Conservation (phyloP, 2,113 vertebrate genomes). For the Crotophaga sulcirostris region DNA sequence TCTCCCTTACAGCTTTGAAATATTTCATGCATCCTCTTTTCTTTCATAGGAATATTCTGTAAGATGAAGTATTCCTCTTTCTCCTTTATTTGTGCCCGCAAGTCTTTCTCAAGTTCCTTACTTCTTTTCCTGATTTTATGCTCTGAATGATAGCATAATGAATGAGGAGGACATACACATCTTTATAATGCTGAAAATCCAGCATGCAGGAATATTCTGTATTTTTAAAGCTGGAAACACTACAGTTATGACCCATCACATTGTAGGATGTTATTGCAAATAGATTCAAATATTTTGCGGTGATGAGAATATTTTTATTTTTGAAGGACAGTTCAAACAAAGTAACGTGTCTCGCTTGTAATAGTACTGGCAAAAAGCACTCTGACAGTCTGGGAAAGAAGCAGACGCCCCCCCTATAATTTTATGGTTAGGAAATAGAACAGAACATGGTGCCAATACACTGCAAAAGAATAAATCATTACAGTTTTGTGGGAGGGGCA, state of each 20-base stretch:
- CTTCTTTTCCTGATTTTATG: background rate
- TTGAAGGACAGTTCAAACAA: background rate
- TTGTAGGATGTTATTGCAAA: background rate
- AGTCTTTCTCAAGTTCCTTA: background rate
- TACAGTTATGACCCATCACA: background rate
- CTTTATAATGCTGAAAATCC: background rate
- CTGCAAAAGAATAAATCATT: background rate
- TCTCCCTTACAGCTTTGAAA: background rate
- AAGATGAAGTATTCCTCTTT: background rate
- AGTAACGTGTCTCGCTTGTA: background rate
- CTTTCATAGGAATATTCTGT: background rate
- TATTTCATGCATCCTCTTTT: background rate
- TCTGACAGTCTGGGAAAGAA: background rate
- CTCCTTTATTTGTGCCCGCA: background rate
- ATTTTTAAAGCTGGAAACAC: background rate
- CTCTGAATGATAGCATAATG: background rate
- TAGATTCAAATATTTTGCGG: background rate
- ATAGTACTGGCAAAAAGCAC: background rate
- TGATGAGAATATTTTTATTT: background rate
- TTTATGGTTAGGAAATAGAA: background rate
- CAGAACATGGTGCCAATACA: background rate
- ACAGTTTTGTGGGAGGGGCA: background rate
- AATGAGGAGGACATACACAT: background rate
- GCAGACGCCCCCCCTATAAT: too few species aligned
- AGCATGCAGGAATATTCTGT: background rate